Percentiles rank a stretch among this genome's conserved stretches.
Evolutionary conservation across 1,140 invertebrate species (phyloP).

Genomic region (Calliopsis andreniformis): DNA sequence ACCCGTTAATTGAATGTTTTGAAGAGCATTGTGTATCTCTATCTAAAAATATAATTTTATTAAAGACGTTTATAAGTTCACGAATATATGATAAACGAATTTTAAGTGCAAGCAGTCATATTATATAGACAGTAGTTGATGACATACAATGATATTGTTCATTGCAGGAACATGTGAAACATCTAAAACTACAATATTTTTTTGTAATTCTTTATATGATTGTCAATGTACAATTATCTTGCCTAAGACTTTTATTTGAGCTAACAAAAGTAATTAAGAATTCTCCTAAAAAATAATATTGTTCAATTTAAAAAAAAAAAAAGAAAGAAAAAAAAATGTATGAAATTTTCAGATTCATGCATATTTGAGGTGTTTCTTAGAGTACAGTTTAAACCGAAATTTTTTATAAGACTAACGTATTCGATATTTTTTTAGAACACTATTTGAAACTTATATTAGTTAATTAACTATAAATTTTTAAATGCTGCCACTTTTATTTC

Average conservation of each 20-base stretch:
- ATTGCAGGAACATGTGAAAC: conserved; percentile 35
- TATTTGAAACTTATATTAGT: not conserved
- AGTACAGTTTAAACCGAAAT: conserved; percentile 9
- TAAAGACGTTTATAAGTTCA: conserved; percentile 12
- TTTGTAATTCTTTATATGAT: conserved; percentile 23
- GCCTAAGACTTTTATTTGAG: not conserved
- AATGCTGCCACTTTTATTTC: not conserved
- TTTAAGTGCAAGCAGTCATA: conserved; percentile 17
- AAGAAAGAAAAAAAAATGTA: too few species aligned
- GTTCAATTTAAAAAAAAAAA: too few species aligned
- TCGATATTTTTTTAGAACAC: not conserved
- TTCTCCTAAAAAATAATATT: conserved; percentile 14
- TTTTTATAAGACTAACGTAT: not conserved
- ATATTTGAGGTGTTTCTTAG: conserved; percentile 7
- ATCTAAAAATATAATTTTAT: conserved; percentile 40
- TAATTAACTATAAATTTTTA: not conserved
- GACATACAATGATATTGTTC: conserved; percentile 26
- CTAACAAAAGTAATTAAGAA: conserved; percentile 2
- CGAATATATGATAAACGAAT: conserved; percentile 5
- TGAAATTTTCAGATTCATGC: conserved; percentile 19
- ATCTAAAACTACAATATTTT: conserved; percentile 36
- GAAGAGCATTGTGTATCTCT: conserved; percentile 26
- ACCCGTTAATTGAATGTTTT: conserved; percentile 33
- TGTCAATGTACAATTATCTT: conserved; percentile 20
- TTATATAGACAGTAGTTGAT: conserved; percentile 27